phyloP scores from a whole-genome alignment of 2,113 vertebrate species.

The Ibidorhyncha struthersii region DNA sequence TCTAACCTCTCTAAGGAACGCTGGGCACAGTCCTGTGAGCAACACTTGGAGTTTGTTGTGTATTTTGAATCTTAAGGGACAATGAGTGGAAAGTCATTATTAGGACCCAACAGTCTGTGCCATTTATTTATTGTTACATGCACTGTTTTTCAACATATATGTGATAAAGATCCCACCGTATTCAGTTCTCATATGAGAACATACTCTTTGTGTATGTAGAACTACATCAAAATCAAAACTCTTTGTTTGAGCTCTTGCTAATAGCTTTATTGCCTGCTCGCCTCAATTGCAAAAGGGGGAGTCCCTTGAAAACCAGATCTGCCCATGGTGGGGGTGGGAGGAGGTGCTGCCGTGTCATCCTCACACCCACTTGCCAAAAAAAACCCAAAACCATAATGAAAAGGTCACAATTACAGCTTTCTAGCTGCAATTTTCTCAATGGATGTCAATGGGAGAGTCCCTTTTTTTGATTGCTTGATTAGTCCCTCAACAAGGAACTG shows the following conservation, averaged over 20 bases:
- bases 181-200: neutral
- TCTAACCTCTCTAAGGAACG: neutral
- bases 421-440: neutral
- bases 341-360: neutral
- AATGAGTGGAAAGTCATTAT: neutral
- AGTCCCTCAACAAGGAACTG: neutral
- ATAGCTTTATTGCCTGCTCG: neutral
- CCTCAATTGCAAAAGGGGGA: neutral
- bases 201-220: neutral
- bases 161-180: neutral
- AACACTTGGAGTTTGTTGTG: neutral
- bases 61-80: neutral
- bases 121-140: neutral
- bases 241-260: neutral
- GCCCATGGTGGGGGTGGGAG: neutral
- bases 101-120: neutral
- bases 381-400: accelerated
- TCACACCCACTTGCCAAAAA: neutral
- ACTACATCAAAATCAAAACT: neutral
- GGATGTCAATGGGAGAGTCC: neutral
- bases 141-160: neutral
- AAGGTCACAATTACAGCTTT: neutral
- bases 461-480: neutral
- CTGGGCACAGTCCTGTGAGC: neutral
- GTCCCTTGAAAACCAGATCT: neutral